Conservation (phyloP, 1,140 invertebrate species). For the Scaptomyza graminum region DNA sequence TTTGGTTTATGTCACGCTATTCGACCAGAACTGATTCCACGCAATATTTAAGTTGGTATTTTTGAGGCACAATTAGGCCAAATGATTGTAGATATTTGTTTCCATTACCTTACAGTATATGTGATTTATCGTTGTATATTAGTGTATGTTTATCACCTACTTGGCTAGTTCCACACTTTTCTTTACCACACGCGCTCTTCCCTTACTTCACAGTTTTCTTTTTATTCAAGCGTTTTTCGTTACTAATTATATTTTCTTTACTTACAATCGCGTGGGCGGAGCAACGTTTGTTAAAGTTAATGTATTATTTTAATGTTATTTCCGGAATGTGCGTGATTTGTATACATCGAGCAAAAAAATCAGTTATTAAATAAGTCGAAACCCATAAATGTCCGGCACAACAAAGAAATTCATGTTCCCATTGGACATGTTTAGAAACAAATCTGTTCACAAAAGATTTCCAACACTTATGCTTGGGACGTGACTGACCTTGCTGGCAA, state of each 20-base stretch:
- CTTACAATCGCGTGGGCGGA: constrained; percentile 50
- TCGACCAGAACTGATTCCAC: constrained; percentile 26
- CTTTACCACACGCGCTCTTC: constrained; percentile 4
- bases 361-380: not conserved
- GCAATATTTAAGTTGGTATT: constrained; percentile 14
- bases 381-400: not conserved
- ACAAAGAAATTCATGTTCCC: not conserved
- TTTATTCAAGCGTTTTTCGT: constrained; percentile 37
- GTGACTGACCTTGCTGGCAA: constrained; percentile 6
- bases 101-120: constrained; percentile 72
- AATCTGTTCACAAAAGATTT: not conserved
- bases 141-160: not conserved
- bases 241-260: constrained; percentile 69
- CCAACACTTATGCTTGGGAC: not conserved
- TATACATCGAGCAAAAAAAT: constrained; percentile 12
- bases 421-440: not conserved
- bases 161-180: constrained; percentile 25
- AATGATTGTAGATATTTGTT: constrained; percentile 74
- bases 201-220: not conserved
- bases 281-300: constrained; percentile 73
- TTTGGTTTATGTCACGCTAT: constrained; percentile 71
- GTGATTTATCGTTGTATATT: constrained; percentile 28
- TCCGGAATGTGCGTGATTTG: constrained; percentile 74
- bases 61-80: constrained; percentile 66
- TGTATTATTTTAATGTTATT: constrained; percentile 77